Base-by-base conservation (phyloP, 2,797 vertebrate genomes). In the Lepilemur ruficaudatus region DNA sequence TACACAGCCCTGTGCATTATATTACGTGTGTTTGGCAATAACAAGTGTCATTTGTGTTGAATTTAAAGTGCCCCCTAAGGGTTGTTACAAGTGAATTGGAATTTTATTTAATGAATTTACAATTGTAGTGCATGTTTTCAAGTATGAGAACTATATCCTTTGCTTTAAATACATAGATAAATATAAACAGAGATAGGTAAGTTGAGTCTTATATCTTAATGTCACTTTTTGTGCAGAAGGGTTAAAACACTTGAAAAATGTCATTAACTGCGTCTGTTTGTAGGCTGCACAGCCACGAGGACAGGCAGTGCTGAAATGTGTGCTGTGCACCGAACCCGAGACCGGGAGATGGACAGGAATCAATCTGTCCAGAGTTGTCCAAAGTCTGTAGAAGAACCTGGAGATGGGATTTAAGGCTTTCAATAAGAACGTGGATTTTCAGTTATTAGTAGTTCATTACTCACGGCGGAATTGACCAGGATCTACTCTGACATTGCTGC, bases 21-120 rank as follows among this genome's bases (percentile, higher is more conserved):
- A 75, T 52, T 35, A 1, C 61, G 30, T 76, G 25, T 41, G 0
- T 92, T 80, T 79, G 80, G 32, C 25, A 69, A 2, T 63, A 50
- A 57, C 43, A 35, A 93, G 35, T 70, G 32, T 85, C 22, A 28
- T 90, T 95, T 83, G 15, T 61, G 72, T 63, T 59, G 57, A 81
- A 89, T 80, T 88, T 72, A 69, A 97, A 80, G 43, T 69, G 41
- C 61, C 89, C 20, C 25, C 32, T 61, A 90, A 89, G 46, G 35
- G 15, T 94, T 93, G 72, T 79, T 80, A 93, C n/a, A 10, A 69
- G 90, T 52, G 35, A 96, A 91, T 86, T 96, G 73, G 67, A 85
- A 75, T 94, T 89, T 94, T 86, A 20, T 86, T 28, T 87, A 70
- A 72, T 86, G 50, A 69, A 80, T 97, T 95, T 93, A 93, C 82